A percentile compares a stretch with the other conserved stretches of the same genome.
These are phyloP conservation scores for Calyptommatus sinebrachiatus DNA, from an alignment of 2,113 vertebrate genomes.

Conservation along the genomic window DNA sequence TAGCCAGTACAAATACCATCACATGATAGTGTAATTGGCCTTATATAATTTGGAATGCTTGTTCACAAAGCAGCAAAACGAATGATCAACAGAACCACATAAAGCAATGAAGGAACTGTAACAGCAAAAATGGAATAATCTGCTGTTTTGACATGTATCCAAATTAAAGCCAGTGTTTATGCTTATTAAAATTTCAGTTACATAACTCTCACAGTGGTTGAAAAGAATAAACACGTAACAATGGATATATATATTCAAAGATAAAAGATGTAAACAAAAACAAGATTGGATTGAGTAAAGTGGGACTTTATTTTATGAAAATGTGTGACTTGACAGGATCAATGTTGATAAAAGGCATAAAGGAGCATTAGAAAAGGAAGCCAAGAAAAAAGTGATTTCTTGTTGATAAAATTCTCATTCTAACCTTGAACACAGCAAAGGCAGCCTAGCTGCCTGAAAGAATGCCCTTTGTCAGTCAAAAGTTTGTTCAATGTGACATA, in stretches of 20 bases:
- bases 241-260: too few relatives aligned
- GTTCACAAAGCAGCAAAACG: background rate
- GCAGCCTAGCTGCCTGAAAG: background rate
- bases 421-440: background rate
- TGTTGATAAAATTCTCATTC: background rate
- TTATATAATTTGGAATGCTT: background rate
- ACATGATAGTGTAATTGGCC: too few relatives aligned
- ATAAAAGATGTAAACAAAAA: too few relatives aligned
- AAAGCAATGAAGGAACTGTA: background rate
- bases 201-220: too few relatives aligned
- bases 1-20: too few relatives aligned
- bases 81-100: background rate
- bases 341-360: background rate
- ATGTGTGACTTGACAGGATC: background rate
- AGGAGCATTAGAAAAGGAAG: background rate
- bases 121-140: background rate
- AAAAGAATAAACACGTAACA: too few relatives aligned
- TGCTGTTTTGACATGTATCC: too few relatives aligned
- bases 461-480: background rate
- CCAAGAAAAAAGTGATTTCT: background rate
- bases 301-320: background rate
- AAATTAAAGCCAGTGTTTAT: background rate
- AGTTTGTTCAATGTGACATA: conserved; percentile 6
- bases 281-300: too few relatives aligned
- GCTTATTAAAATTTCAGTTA: too few relatives aligned